Evolutionary conservation across 2,113 vertebrate genomes (phyloP).

Genomic region (Zingel zingel): DNA sequence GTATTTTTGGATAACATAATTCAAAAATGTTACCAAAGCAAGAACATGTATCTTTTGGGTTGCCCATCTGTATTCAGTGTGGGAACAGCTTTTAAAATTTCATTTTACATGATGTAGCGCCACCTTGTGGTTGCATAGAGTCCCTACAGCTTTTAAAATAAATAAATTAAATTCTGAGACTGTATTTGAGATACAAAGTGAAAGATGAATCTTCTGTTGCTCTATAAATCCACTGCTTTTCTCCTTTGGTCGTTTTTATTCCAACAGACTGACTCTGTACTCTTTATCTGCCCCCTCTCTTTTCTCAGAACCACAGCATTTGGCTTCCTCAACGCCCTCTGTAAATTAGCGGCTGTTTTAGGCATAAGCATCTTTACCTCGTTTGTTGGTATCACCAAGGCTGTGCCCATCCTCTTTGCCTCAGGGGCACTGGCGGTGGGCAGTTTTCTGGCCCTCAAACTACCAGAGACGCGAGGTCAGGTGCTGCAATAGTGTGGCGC

Average conservation of each 20-base stretch:
- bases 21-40: not conserved
- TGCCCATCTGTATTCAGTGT: not conserved
- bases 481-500: constrained; percentile 90
- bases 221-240: not conserved
- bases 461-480: constrained; percentile 94
- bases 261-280: not conserved
- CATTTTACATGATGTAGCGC: constrained; percentile 36
- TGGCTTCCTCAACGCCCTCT: constrained; percentile 95
- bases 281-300: not conserved
- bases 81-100: not conserved
- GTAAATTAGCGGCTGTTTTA: constrained; percentile 93
- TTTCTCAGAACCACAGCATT: constrained; percentile 91
- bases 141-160: not conserved
- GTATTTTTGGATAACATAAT: not conserved
- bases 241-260: not conserved
- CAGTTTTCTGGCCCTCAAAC: constrained; percentile 93
- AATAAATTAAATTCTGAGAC: not conserved
- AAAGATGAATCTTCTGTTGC: not conserved
- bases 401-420: constrained; percentile 94
- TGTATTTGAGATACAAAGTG: not conserved
- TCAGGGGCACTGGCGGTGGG: constrained; percentile 91
- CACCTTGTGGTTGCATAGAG: constrained; percentile 58
- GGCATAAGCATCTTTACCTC: constrained; percentile 98
- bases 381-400: constrained; percentile 96
- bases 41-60: not conserved